A percentile compares a stretch with the other conserved stretches of the same genome.
Conservation (phyloP, 2,113 vertebrate species). For the Choloepus hoffmanni region DNA sequence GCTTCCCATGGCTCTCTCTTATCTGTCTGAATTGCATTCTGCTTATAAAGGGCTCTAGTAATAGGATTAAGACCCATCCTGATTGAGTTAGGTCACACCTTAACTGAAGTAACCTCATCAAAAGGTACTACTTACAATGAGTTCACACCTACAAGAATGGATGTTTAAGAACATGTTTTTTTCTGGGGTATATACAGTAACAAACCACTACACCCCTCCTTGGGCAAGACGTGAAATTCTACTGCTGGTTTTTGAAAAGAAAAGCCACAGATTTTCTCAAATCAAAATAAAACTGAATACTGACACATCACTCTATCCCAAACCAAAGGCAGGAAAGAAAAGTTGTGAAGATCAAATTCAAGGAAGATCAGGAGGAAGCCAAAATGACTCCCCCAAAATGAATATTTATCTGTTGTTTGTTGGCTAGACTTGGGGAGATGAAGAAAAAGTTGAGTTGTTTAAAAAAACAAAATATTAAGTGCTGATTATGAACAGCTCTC, state of each 20-base stretch:
- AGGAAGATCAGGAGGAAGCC: neutral
- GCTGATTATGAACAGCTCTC: neutral
- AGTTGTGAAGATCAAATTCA: neutral
- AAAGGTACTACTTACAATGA: too few relatives aligned
- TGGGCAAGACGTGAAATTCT: neutral
- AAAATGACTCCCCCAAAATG: neutral
- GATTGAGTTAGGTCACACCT: too few relatives aligned
- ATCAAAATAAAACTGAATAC: neutral
- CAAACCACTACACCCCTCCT: neutral
- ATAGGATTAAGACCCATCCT: too few relatives aligned
- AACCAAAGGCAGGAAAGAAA: neutral
- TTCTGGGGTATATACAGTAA: too few relatives aligned
- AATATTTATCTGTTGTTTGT: neutral
- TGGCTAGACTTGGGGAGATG: neutral
- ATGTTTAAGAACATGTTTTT: too few relatives aligned
- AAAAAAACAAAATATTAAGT: neutral
- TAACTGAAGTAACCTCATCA: too few relatives aligned
- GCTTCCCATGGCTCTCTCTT: too few relatives aligned
- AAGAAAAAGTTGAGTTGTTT: neutral
- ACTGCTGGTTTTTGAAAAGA: neutral
- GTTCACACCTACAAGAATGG: too few relatives aligned
- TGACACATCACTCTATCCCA: neutral
- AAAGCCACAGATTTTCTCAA: slow-evolving; percentile 11
- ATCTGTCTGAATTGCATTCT: too few relatives aligned
- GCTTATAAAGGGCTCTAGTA: too few relatives aligned